A percentile compares a stretch with the other conserved stretches of the same genome.
Evolutionary conservation across 2,113 vertebrate species (phyloP).

Genomic region (Crotalus horridus): DNA sequence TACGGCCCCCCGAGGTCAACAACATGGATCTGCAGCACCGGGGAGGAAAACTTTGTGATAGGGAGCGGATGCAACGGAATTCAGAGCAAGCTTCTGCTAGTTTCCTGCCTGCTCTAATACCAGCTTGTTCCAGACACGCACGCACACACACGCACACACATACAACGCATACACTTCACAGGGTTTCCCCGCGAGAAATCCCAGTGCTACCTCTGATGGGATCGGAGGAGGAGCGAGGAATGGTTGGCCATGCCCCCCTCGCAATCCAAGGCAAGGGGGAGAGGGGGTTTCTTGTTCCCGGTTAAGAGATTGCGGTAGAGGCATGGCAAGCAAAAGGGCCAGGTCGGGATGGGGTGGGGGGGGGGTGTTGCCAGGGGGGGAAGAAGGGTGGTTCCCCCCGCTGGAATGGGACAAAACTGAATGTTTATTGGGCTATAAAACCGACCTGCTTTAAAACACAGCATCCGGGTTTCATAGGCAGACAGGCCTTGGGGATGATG

Average conservation of each 20-base stretch:
- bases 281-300: constrained; percentile 17
- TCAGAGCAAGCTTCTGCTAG: not conserved
- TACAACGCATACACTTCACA: not conserved
- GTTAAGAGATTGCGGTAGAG: not conserved
- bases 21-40: not conserved
- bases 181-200: not conserved
- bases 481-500: not conserved
- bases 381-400: not conserved
- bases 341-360: not conserved
- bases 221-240: not conserved
- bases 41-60: not conserved
- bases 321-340: not conserved
- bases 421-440: not conserved
- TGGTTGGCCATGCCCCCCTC: not conserved
- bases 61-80: not conserved
- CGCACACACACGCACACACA: not conserved
- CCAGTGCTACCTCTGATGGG: not conserved
- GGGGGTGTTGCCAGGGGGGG: no score
- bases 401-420: not conserved
- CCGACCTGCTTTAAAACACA: constrained; percentile 24
- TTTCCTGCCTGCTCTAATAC: not conserved
- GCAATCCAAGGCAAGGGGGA: constrained; percentile 5
- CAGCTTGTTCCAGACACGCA: not conserved
- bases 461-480: constrained; percentile 27
- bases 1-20: not conserved